Conservation (phyloP, 2,888 invertebrate genomes). For the Netelia melanura region DNA sequence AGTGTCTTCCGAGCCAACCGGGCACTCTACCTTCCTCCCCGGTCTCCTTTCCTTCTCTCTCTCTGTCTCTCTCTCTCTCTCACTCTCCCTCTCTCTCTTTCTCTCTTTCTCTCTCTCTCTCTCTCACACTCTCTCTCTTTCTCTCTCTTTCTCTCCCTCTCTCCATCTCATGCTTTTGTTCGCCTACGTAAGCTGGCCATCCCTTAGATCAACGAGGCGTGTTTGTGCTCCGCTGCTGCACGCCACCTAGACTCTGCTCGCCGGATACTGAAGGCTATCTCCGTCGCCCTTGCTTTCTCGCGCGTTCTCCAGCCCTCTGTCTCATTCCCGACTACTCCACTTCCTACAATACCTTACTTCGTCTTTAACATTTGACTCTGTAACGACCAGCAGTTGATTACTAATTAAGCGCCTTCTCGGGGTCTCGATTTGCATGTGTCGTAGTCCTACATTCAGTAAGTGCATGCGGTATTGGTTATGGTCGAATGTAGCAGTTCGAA, state of each 20-base stretch:
- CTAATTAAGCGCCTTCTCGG: constrained; percentile 58
- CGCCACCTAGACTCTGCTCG: constrained; percentile 29
- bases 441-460: constrained; percentile 4
- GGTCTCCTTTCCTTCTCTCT: not conserved
- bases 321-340: constrained; percentile 11
- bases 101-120: not conserved
- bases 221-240: constrained; percentile 44
- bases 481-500: constrained; percentile 24
- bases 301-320: constrained; percentile 4
- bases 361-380: constrained; percentile 38
- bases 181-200: constrained; percentile 50
- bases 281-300: constrained; percentile 31
- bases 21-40: constrained; percentile 16
- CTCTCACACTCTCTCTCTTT: not conserved
- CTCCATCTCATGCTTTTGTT: constrained; percentile 28
- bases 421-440: constrained; percentile 15
- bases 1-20: constrained; percentile 18
- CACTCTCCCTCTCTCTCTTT: not conserved
- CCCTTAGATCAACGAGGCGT: constrained; percentile 64
- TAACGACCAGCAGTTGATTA: constrained; percentile 55
- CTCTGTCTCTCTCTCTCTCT: not conserved
- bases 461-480: not conserved
- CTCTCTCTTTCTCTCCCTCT: constrained; percentile 1
- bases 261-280: constrained; percentile 51
- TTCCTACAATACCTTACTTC: constrained; percentile 43